Evolutionary conservation across 2,113 vertebrate genomes (phyloP).

Genomic region (Eulemur rufifrons): DNA sequence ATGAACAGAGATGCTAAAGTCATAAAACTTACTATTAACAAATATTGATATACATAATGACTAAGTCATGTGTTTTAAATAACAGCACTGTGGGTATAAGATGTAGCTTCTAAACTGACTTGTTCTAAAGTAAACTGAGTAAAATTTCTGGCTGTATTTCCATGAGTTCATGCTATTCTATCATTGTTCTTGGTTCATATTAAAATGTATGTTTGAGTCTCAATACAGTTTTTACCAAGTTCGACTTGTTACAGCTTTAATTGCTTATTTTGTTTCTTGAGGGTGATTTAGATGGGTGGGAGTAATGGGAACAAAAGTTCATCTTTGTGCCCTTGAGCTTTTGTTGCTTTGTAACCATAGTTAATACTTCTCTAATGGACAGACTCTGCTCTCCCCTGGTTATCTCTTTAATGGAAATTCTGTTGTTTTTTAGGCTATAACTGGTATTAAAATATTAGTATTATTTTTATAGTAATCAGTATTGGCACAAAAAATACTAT

Average conservation of each 20-base stretch:
- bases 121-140: background rate
- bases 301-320: background rate
- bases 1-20: background rate
- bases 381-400: background rate
- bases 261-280: background rate
- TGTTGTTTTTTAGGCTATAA: background rate
- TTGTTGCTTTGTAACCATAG: background rate
- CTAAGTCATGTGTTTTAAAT: background rate
- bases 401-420: background rate
- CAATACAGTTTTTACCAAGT: background rate
- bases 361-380: background rate
- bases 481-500: background rate
- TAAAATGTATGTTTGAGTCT: background rate
- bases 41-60: background rate
- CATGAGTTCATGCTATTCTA: background rate
- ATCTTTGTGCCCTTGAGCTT: background rate
- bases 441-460: background rate
- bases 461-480: background rate
- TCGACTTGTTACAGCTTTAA: background rate
- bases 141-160: background rate
- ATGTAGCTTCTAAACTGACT: background rate
- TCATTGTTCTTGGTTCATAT: background rate
- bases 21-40: background rate
- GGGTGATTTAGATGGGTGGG: background rate
- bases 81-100: background rate